Percentiles rank a stretch among this genome's conserved stretches.
These are phyloP conservation scores for Ctenochaetus hawaiiensis DNA, from an alignment of 2,797 vertebrate species.

Conservation along the genomic window DNA sequence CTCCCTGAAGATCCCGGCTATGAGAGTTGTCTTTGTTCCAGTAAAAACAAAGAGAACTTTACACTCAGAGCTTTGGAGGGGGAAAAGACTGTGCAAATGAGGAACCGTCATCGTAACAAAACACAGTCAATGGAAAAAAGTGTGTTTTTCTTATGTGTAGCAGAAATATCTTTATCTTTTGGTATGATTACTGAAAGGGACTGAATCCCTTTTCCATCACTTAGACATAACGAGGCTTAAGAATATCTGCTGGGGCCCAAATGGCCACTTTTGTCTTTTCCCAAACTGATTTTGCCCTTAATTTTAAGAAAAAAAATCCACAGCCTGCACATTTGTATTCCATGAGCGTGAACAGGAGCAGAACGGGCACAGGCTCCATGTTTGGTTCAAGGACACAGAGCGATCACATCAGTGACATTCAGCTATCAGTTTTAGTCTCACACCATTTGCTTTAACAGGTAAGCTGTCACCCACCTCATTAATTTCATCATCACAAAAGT, in stretches of 20 bases:
- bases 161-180: too few relatives aligned
- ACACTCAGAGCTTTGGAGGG: constrained; percentile 8
- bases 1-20: constrained; percentile 34
- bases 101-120: not conserved
- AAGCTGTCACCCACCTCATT: constrained; percentile 39
- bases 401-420: constrained; percentile 51
- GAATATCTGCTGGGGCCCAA: not conserved
- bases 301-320: constrained; percentile 5
- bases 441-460: constrained; percentile 33
- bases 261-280: not conserved
- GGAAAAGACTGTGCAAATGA: constrained; percentile 1
- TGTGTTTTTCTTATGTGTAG: constrained; percentile 11
- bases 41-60: constrained; percentile 51
- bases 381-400: constrained; percentile 44
- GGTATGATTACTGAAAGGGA: too few relatives aligned
- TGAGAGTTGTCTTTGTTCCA: constrained; percentile 55
- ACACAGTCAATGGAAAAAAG: constrained; percentile 22
- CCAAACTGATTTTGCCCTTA: not conserved
- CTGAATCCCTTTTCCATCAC: not conserved
- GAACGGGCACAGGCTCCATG: not conserved
- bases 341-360: not conserved
- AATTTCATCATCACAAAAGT: constrained; percentile 40
- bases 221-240: not conserved
- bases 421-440: constrained; percentile 33
- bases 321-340: constrained; percentile 34